Percentiles rank a stretch among this genome's conserved stretches.
Evolutionary conservation across 2,797 vertebrate genomes (phyloP).

Genomic region (Pangasius larnaudii): DNA sequence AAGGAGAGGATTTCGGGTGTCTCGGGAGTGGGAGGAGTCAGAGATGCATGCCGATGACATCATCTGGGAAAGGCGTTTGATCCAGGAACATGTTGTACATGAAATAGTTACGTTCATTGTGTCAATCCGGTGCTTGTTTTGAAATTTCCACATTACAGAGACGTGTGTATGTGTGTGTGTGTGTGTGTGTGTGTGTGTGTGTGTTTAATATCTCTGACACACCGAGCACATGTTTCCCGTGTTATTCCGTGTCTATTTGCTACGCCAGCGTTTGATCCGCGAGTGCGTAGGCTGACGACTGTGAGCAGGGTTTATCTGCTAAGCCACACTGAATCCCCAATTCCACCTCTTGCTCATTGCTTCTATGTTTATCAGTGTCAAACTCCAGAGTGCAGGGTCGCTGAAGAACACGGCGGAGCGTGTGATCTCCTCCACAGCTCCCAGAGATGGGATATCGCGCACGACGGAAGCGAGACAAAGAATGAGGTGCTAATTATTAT

Average conservation of each 20-base stretch:
- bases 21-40: not conserved
- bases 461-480: not conserved
- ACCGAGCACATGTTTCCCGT: not conserved
- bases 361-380: not conserved
- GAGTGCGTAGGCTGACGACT: not conserved
- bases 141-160: not conserved
- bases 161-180: not conserved
- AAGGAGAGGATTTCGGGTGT: not conserved
- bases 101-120: not conserved
- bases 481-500: slow-evolving; percentile 67
- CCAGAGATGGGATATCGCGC: slow-evolving; percentile 29
- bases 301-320: slow-evolving; percentile 28
- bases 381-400: not conserved
- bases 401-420: slow-evolving; percentile 25
- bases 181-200: not conserved
- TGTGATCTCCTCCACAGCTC: slow-evolving; percentile 41
- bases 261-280: not conserved
- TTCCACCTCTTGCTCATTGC: not conserved
- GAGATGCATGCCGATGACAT: not conserved
- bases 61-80: not conserved
- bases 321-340: slow-evolving; percentile 10
- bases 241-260: not conserved
- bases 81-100: not conserved
- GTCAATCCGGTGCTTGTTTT: not conserved
- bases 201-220: not conserved